Evolutionary conservation across 2,888 invertebrate species (phyloP).

Genomic region (Leuctra nigra): DNA sequence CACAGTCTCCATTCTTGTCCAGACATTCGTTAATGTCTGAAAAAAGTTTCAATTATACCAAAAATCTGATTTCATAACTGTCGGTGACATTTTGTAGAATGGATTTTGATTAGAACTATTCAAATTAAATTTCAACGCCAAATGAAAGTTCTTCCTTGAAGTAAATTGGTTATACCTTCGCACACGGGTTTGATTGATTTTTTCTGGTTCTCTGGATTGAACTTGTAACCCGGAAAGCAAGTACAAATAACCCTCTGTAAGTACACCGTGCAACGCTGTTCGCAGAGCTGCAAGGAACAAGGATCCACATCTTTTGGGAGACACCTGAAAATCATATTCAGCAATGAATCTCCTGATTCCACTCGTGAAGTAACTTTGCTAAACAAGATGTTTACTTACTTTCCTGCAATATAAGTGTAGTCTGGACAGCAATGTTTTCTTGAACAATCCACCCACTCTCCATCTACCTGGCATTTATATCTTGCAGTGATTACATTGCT

Average conservation of each 20-base stretch:
- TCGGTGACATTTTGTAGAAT: too few species aligned
- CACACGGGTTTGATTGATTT: constrained; percentile 54
- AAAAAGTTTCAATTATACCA: too few species aligned
- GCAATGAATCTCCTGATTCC: not conserved
- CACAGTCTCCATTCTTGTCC: constrained; percentile 53
- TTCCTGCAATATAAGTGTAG: constrained; percentile 54
- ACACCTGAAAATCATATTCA: too few species aligned
- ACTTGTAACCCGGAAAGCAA: constrained; percentile 56
- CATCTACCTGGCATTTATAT: constrained; percentile 53
- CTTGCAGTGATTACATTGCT: constrained; percentile 52
- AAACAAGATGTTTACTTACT: constrained; percentile 41
- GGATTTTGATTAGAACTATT: too few species aligned
- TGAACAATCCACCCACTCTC: constrained; percentile 55
- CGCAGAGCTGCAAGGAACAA: constrained; percentile 56
- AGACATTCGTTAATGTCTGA: constrained; percentile 53
- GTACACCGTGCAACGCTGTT: constrained; percentile 58
- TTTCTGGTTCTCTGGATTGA: constrained; percentile 51
- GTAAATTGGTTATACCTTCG: constrained; percentile 47
- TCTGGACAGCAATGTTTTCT: constrained; percentile 56
- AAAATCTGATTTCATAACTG: too few species aligned
- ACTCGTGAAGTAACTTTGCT: not conserved
- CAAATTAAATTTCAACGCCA: too few species aligned
- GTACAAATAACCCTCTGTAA: constrained; percentile 57
- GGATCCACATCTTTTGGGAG: constrained; percentile 53
- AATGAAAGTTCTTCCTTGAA: too few species aligned